phyloP scores from a whole-genome alignment of 2,797 vertebrate genomes.

The Sus cebifrons region DNA sequence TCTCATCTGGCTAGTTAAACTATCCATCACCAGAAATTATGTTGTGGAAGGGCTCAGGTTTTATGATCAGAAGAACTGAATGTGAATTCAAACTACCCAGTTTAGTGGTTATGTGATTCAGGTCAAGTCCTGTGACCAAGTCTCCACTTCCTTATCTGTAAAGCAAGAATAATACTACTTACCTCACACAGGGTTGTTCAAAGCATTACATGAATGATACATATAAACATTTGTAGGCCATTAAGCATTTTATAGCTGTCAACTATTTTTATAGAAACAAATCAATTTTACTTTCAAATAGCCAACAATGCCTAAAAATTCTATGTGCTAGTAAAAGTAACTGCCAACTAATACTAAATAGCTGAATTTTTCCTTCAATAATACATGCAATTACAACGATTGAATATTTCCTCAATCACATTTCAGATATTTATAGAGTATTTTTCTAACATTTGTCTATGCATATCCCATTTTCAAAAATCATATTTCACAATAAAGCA shows the following conservation, averaged over 20 bases:
- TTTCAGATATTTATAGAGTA: constrained; percentile 50
- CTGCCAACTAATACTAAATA: constrained; percentile 54
- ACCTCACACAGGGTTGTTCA: background rate
- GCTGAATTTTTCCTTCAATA: constrained; percentile 53
- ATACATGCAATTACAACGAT: background rate
- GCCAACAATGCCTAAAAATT: constrained; percentile 12
- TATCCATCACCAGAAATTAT: background rate
- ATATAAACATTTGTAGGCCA: constrained; percentile 37
- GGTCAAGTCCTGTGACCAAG: background rate
- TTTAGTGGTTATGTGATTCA: background rate
- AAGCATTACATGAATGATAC: constrained; percentile 18
- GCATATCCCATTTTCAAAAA: constrained; percentile 52
- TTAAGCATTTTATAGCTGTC: constrained; percentile 46
- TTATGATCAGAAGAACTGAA: background rate
- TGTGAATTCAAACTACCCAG: background rate
- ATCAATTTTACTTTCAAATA: constrained; percentile 73
- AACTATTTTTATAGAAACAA: constrained; percentile 62
- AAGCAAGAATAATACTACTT: background rate
- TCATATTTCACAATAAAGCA: constrained; percentile 38
- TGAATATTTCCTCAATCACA: background rate
- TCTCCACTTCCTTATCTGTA: background rate
- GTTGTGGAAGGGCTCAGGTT: background rate
- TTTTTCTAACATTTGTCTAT: constrained; percentile 53
- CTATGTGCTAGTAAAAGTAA: constrained; percentile 38
- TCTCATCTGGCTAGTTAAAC: background rate